Evolutionary conservation across 2,888 invertebrate genomes (phyloP), one percentile per base, ranked within the genome.

Genomic region (Psococerastis gibbosa): DNA sequence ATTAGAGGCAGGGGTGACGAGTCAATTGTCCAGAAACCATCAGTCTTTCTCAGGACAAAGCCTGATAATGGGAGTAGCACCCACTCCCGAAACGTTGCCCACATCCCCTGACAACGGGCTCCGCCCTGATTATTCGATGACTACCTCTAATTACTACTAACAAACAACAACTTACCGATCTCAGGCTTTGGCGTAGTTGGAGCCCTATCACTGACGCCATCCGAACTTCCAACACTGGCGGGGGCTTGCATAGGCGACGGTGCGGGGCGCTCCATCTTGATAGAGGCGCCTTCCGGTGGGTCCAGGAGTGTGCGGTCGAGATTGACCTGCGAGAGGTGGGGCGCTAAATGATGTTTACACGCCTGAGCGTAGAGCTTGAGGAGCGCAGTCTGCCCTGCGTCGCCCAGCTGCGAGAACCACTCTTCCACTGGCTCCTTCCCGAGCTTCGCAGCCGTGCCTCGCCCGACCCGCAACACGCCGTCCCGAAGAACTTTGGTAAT

Each of bases 361-460:
- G 79, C 70, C 68, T 81, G 76, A 35, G 89, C 87, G 64, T 94
- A 94, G 35, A 89, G 69, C 55, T 81, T 78, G 54, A 95, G 68
- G 63, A 87, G 79, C 52, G 80, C 80, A 16, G 84, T 82, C 33
- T 83, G 68, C 46, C 78, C 74, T 44, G 80, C 79, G 53, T 84
- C 79, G 2, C 83, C 87, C 43, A 91, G 65, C 43, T 78, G 68
- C 49, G 78, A 79, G 56, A 89, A 81, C 92, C 92, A 94, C 34
- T 91, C 91, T 56, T 91, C 89, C 3, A 79, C 68, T 8, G 77
- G 75, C 47, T 76, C 67, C 47, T 69, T 67, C 6, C 72, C 68
- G 44, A 74, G 59, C 53, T 74, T 75, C 47, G 68, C 65, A 34
- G 71, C 69, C 1, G 74, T 67, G 4, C 65, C 66, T 54, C 75